Evolutionary conservation across 30 jellyfish, hydroid and myxozoan species (phyloP).

Genomic region (Hydra vulgaris): DNA sequence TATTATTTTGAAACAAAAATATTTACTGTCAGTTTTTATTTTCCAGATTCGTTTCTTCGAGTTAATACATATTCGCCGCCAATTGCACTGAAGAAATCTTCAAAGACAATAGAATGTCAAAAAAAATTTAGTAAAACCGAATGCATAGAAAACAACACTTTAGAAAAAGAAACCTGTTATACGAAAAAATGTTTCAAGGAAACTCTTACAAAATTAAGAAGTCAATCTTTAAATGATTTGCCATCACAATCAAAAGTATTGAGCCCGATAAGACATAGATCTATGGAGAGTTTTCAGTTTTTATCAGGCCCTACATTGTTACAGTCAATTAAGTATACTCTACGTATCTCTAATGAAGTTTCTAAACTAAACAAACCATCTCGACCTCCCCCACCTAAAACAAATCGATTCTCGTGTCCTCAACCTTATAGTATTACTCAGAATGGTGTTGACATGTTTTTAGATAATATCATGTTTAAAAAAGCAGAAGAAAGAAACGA

Average conservation of each 20-base stretch:
- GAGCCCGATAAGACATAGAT: background rate
- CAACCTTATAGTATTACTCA: conserved; percentile 6
- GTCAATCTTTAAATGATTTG: background rate
- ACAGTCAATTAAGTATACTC: background rate
- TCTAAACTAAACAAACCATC: conserved; percentile 19
- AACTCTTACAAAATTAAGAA: background rate
- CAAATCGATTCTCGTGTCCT: conserved; percentile 32
- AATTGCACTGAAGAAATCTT: background rate
- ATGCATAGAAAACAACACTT: background rate
- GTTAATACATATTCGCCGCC: background rate
- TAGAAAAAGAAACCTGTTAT: background rate
- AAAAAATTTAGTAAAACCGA: background rate
- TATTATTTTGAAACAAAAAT: no score
- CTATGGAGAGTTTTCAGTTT: background rate
- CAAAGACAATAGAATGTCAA: background rate
- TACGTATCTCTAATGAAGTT: background rate
- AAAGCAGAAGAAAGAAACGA: conserved; percentile 82
- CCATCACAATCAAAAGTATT: background rate
- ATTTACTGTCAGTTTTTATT: background rate
- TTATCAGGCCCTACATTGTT: background rate
- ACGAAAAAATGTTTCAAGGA: background rate
- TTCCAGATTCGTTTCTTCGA: background rate
- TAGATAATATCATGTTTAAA: conserved; percentile 74
- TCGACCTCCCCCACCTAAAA: conserved; percentile 43
- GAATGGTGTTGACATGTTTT: conserved; percentile 19